Conservation (phyloP, 2,797 vertebrate species). For the Galaxias olidus region DNA sequence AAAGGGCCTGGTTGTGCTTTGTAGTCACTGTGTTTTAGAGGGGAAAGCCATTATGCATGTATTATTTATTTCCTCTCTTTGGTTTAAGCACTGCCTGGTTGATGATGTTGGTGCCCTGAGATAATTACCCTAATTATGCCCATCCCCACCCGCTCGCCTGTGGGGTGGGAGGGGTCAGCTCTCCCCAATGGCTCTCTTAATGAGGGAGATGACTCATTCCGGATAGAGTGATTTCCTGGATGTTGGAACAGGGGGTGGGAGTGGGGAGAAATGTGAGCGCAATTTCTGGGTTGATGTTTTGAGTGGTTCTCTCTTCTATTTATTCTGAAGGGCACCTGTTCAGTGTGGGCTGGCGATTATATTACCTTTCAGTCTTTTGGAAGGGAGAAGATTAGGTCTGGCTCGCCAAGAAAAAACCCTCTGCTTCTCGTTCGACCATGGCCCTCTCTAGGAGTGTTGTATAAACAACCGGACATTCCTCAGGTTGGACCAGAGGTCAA, state of each 20-base stretch:
- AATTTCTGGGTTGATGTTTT: too few species aligned
- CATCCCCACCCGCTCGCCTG: background rate
- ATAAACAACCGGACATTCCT: constrained; percentile 1
- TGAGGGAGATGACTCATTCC: constrained; percentile 35
- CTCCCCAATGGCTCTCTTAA: constrained; percentile 34
- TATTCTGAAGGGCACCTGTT: too few species aligned
- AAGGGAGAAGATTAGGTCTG: background rate
- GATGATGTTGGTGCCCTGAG: constrained; percentile 47
- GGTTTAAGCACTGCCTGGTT: constrained; percentile 29
- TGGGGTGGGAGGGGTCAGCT: constrained; percentile 22
- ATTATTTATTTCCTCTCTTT: constrained; percentile 57
- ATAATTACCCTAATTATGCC: constrained; percentile 60
- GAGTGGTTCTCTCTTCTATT: too few species aligned
- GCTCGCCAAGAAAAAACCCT: too few species aligned
- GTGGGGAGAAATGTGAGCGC: background rate
- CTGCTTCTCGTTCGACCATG: too few species aligned
- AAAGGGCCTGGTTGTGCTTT: constrained; percentile 23
- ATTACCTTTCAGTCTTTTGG: too few species aligned
- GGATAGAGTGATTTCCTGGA: constrained; percentile 6
- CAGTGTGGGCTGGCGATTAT: too few species aligned
- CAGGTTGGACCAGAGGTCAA: background rate
- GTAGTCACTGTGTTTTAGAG: constrained; percentile 12
- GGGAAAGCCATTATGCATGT: constrained; percentile 34
- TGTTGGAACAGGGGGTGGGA: background rate
- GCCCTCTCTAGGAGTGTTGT: background rate